Evolutionary conservation across 2,888 invertebrate genomes (phyloP), one percentile per base, ranked within the genome.

Genomic region (Microctonus brassicae): DNA sequence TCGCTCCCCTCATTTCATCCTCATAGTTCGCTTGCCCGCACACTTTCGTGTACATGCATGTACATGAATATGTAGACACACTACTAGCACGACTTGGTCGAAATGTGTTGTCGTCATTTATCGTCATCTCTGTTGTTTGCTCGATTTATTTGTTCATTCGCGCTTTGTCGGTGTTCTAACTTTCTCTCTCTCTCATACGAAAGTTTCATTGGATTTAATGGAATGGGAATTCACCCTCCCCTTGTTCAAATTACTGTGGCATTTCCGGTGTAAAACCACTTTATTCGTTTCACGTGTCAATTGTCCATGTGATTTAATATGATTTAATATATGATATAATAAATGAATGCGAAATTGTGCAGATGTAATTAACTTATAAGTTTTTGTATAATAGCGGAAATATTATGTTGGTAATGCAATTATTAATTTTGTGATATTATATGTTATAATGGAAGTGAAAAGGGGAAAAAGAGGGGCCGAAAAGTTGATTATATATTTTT

Each of bases 181-280:
- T 61, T 26, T 24, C 55, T 69, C 39, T 22, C 17, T 52, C 62
- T 69, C 67, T 69, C 69, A 69, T 62, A 65, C 34, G 63, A 72
- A 77, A 77, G 76, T 77, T 77, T 77, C 76, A 75, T 76, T 74
- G 69, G 73, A 70, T 77, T 76, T 70, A 75, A 73, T 71, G 73
- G 74, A 72, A 75, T 72, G 73, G 76, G 70, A 74, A 75, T 77
- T 70, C n/a, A n/a, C n/a, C n/a, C n/a, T 69, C 74, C n/a, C 70
- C 74, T 61, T 66, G 70, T 63, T 67, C 42, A 69, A 75, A 74
- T 72, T 70, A 74, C 73, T 69, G 74, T 69, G 55, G 73, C 63
- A 72, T 72, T 74, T 73, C 65, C 74, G 72, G 63, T 72, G 57
- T 34, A 17, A 70, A 76, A 72, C 63, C 73, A 66, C 71, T 20